phyloP scores from a whole-genome alignment of 2,113 vertebrate genomes.

The Cyprinodon tularosa region DNA sequence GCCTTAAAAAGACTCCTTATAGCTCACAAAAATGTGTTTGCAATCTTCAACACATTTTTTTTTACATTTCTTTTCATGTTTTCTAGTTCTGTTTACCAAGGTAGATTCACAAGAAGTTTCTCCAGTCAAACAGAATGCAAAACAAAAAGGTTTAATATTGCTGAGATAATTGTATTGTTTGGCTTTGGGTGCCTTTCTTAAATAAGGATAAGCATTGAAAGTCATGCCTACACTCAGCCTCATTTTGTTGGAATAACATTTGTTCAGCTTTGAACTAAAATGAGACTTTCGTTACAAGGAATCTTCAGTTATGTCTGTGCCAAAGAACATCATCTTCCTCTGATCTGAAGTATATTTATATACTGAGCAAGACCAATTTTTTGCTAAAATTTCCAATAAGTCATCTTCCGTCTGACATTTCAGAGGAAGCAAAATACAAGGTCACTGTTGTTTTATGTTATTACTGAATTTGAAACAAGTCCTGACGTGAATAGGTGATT shows the following conservation, averaged over 20 bases:
- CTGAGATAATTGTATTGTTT: slow-evolving; percentile 28
- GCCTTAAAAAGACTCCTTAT: background rate
- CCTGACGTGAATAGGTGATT: slow-evolving; percentile 71
- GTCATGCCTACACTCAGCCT: slow-evolving; percentile 62
- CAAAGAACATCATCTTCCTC: slow-evolving; percentile 57
- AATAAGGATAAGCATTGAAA: slow-evolving; percentile 60
- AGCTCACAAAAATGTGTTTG: slow-evolving; percentile 1
- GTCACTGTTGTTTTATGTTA: slow-evolving; percentile 69
- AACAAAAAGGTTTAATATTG: slow-evolving; percentile 16
- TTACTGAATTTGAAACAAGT: slow-evolving; percentile 66
- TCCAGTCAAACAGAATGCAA: slow-evolving; percentile 13
- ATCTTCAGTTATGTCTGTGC: slow-evolving; percentile 52
- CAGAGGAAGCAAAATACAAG: slow-evolving; percentile 63
- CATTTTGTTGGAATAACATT: slow-evolving; percentile 70
- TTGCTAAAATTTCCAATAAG: slow-evolving; percentile 63
- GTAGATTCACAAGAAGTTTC: background rate
- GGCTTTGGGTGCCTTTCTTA: slow-evolving; percentile 45
- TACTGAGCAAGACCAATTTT: slow-evolving; percentile 50
- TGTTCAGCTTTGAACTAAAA: slow-evolving; percentile 68
- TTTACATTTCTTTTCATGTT: slow-evolving; percentile 8
- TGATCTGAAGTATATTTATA: slow-evolving; percentile 62
- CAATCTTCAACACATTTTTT: background rate
- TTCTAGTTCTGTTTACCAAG: slow-evolving; percentile 17
- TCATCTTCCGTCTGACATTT: slow-evolving; percentile 69
- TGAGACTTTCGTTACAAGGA: slow-evolving; percentile 66